Evolutionary conservation across 2,113 vertebrate species (phyloP), one percentile per base, ranked within the genome.

Genomic region (Ivindomyrus marchei): DNA sequence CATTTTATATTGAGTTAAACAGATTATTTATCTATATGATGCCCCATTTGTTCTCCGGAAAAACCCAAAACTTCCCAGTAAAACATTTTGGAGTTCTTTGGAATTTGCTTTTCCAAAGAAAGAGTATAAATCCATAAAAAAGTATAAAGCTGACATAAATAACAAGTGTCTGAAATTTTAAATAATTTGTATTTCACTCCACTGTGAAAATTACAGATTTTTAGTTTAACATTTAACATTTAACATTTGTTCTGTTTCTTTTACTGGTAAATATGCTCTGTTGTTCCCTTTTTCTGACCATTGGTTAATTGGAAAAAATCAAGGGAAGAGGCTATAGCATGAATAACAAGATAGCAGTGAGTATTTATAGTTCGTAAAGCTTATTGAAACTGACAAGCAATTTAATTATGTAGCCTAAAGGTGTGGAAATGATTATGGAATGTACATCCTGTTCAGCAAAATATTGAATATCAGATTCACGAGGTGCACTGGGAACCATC

Each of bases 311-410:
- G 46, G 85, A 17, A 45, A 87, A 47, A 90, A 47, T 52, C 86
- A 62, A 74, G 74, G 45, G 42, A 84, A 70, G 42, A 49, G 87
- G 11, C 87, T 10, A 21, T 24, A 53, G 87, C 85, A 90, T n/a
- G 46, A 85, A 85, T 85, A 85, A 47, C 70, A 21, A 90, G 87
- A 88, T 36, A 88, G 87, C 86, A 88, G 50, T 83, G 89, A 85
- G 83, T 70, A 89, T 91, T 84, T 88, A 88, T 87, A 91, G 50
- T 74, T 88, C 56, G 88, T 52, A 90, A 74, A 84, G 86, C 56
- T 91, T 88, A 88, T 83, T 88, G 86, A 62, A 88, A 88, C 70
- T 80, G 87, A 88, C 87, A 88, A 58, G 90, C 87, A 90, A 88
- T 90, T 88, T 62, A 90, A 88, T 88, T 31, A 88, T 56, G 70